Evolutionary conservation across 1,140 invertebrate species (phyloP).

Genomic region (Drosophila novamexicana): DNA sequence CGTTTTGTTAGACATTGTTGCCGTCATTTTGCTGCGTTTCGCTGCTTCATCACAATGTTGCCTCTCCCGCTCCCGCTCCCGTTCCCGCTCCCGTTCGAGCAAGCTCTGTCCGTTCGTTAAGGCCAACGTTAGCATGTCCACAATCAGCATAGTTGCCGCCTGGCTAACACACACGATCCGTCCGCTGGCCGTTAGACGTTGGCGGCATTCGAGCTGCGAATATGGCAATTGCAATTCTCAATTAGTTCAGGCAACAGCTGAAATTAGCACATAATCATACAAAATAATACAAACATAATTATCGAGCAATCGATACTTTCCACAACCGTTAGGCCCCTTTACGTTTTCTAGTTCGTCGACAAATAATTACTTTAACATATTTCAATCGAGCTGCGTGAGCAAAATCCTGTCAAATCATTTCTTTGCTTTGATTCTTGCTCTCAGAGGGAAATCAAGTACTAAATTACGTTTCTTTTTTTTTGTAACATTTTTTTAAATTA

Average conservation of each 20-base stretch:
- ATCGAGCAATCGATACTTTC: conserved; percentile 1
- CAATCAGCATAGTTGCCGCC: conserved; percentile 56
- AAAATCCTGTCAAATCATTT: too few species aligned
- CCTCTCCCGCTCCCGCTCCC: conserved; percentile 10
- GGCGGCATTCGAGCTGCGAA: conserved; percentile 16
- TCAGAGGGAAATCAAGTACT: too few species aligned
- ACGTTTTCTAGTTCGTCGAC: conserved; percentile 3
- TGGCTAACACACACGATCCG: conserved; percentile 1
- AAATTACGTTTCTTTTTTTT: too few species aligned
- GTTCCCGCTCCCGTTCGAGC: conserved; percentile 22
- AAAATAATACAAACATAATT: conserved; percentile 10
- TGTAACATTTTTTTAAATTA: too few species aligned
- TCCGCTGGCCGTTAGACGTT: too few species aligned
- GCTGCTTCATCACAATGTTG: conserved; percentile 27
- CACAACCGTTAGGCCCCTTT: conserved; percentile 6
- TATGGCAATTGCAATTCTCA: conserved; percentile 31
- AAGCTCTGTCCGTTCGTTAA: conserved; percentile 46
- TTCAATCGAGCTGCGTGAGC: not conserved
- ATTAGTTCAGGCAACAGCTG: conserved; percentile 25
- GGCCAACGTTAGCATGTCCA: conserved; percentile 71
- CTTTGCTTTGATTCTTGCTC: too few species aligned
- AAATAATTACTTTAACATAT: not conserved
- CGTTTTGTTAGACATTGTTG: conserved; percentile 40
- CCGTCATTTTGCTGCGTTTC: conserved; percentile 47
- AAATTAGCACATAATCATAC: conserved; percentile 15